phyloP scores from a whole-genome alignment of 1,140 invertebrate genomes.

The Dendroctonus ponderosae region DNA sequence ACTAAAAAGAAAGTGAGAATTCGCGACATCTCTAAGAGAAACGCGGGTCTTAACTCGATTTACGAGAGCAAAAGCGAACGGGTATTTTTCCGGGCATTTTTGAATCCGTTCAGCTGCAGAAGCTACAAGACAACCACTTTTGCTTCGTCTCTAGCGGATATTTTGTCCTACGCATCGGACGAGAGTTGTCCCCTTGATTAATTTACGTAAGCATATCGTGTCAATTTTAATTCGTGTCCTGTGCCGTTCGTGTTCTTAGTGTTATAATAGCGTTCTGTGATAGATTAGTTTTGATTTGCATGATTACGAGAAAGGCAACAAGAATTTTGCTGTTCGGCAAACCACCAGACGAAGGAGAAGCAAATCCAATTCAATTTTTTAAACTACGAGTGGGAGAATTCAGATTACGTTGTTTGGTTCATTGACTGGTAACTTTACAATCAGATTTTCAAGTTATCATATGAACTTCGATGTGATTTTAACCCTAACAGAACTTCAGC shows the following conservation, averaged over 20 bases:
- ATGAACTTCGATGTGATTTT: too few relatives aligned
- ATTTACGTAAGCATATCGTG: background rate
- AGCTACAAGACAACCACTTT: slow-evolving; percentile 29
- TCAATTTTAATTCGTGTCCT: background rate
- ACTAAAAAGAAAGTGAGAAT: slow-evolving; percentile 8
- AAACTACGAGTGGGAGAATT: too few relatives aligned
- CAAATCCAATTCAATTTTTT: too few relatives aligned
- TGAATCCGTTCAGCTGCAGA: slow-evolving; percentile 26
- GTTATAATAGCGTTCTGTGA: too few relatives aligned
- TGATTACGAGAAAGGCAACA: too few relatives aligned
- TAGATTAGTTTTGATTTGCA: too few relatives aligned
- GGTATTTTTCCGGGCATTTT: slow-evolving; percentile 26
- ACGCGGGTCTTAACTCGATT: slow-evolving; percentile 26
- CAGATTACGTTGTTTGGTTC: too few relatives aligned
- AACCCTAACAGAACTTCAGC: too few relatives aligned
- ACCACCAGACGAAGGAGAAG: too few relatives aligned
- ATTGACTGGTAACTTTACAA: too few relatives aligned
- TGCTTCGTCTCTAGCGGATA: slow-evolving; percentile 26
- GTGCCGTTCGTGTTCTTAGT: background rate
- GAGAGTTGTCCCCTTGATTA: slow-evolving; percentile 25
- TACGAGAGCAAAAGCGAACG: slow-evolving; percentile 29
- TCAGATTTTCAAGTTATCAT: too few relatives aligned
- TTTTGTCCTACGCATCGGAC: slow-evolving; percentile 21
- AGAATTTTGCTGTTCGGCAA: too few relatives aligned
- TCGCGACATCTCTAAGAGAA: slow-evolving; percentile 13